Percentiles rank a stretch among this genome's conserved stretches.
Evolutionary conservation across 92 coral and sea anemone species (phyloP).

Genomic region (Anthopleura xanthogrammica): DNA sequence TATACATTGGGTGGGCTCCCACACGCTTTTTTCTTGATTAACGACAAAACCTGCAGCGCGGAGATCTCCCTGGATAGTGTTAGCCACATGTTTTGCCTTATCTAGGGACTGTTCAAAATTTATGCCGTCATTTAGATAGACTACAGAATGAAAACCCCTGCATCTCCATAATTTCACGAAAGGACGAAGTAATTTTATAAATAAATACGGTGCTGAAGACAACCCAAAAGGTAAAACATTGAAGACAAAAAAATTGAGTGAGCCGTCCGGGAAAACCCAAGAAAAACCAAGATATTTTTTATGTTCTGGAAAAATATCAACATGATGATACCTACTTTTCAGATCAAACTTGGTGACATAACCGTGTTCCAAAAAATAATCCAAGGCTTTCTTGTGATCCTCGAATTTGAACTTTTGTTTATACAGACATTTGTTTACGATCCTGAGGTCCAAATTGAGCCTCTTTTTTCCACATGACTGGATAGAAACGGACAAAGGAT

Average conservation of each 20-base stretch:
- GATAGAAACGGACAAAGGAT: slow-evolving; percentile 8
- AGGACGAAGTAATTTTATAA: slow-evolving; percentile 21
- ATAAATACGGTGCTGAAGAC: slow-evolving; percentile 33
- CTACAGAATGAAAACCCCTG: slow-evolving; percentile 38
- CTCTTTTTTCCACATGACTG: slow-evolving; percentile 25
- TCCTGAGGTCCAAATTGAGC: slow-evolving; percentile 29
- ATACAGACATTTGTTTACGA: slow-evolving; percentile 17
- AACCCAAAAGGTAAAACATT: slow-evolving; percentile 43
- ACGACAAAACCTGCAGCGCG: slow-evolving; percentile 7
- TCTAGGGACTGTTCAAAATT: slow-evolving; percentile 24
- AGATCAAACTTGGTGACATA: slow-evolving; percentile 30
- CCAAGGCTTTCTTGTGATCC: slow-evolving; percentile 19
- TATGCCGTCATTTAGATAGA: slow-evolving; percentile 47
- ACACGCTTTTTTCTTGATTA: slow-evolving; percentile 2
- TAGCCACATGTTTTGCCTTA: slow-evolving; percentile 4
- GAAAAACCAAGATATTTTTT: slow-evolving; percentile 35
- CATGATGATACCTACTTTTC: slow-evolving; percentile 46
- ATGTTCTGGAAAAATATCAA: slow-evolving; percentile 38
- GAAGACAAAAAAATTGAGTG: slow-evolving; percentile 10
- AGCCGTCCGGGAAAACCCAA: slow-evolving; percentile 22
- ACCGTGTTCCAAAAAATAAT: slow-evolving; percentile 26
- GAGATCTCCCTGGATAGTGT: slow-evolving; percentile 28
- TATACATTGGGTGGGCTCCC: slow-evolving; percentile 10
- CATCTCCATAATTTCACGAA: slow-evolving; percentile 37
- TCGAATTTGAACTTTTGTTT: slow-evolving; percentile 39